Conservation (phyloP, 2,113 vertebrate species). For the Siniperca knerii region DNA sequence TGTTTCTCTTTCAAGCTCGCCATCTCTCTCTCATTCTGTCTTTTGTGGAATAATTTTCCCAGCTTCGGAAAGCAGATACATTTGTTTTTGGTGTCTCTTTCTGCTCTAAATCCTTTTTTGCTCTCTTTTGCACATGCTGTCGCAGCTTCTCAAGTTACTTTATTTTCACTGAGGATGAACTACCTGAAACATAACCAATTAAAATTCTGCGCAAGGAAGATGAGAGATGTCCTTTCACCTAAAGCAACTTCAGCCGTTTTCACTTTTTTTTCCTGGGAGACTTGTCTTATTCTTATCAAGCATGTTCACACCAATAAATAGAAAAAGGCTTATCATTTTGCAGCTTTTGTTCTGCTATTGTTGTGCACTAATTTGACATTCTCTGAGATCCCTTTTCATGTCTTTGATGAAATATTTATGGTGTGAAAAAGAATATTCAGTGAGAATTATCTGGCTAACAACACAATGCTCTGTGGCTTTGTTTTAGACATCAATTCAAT, state of each 20-base stretch:
- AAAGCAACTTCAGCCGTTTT: constrained; percentile 35
- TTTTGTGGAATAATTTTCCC: constrained; percentile 61
- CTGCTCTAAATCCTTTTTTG: constrained; percentile 57
- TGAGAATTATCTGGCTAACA: constrained; percentile 37
- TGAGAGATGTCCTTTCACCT: constrained; percentile 57
- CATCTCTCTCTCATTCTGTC: constrained; percentile 21
- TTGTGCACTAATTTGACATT: constrained; percentile 51
- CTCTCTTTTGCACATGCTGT: constrained; percentile 50
- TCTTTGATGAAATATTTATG: constrained; percentile 56
- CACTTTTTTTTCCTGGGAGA: constrained; percentile 3
- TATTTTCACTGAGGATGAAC: constrained; percentile 46
- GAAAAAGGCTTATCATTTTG: constrained; percentile 36
- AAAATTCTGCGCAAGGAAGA: constrained; percentile 51
- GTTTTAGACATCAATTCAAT: constrained; percentile 57
- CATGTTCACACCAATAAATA: constrained; percentile 20
- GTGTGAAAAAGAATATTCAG: constrained; percentile 34
- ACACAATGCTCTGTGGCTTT: constrained; percentile 38
- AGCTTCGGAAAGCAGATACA: constrained; percentile 41
- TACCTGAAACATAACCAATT: constrained; percentile 69
- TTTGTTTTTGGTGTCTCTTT: constrained; percentile 63
- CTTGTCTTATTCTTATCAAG: constrained; percentile 16
- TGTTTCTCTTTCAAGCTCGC: constrained; percentile 56
- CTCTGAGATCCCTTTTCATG: constrained; percentile 36
- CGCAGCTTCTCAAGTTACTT: constrained; percentile 39
- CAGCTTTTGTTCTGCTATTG: constrained; percentile 40